Percentiles rank a stretch among this genome's conserved stretches.
phyloP scores from a whole-genome alignment of 2,888 invertebrate species.

The Heliconius hortense region DNA sequence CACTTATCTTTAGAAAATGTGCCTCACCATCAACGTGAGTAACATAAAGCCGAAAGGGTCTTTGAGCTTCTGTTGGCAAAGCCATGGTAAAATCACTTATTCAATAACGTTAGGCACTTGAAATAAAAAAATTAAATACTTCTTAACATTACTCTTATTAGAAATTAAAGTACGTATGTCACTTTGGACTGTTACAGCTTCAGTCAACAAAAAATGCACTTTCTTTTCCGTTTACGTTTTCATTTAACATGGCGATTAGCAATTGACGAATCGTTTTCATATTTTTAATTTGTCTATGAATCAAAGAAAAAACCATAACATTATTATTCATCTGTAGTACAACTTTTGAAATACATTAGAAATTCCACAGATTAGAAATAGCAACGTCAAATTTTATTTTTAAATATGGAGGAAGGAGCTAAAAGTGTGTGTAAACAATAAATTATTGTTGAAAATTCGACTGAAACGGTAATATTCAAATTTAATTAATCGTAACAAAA shows the following conservation, averaged over 20 bases:
- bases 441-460: no score
- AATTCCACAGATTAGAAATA: background rate
- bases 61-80: slow-evolving; percentile 59
- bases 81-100: slow-evolving; percentile 57
- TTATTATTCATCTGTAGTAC: slow-evolving; percentile 3
- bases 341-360: background rate
- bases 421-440: no score
- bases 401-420: no score
- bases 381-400: no score
- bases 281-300: slow-evolving; percentile 30
- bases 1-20: slow-evolving; percentile 87
- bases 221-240: slow-evolving; percentile 75
- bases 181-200: slow-evolving; percentile 53
- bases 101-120: slow-evolving; percentile 35
- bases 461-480: background rate
- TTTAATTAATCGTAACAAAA: no score
- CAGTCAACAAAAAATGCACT: slow-evolving; percentile 56
- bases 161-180: slow-evolving; percentile 46
- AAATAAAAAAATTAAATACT: slow-evolving; percentile 40
- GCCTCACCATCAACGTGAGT: slow-evolving; percentile 87
- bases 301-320: slow-evolving; percentile 4
- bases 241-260: slow-evolving; percentile 75
- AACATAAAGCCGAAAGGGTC: slow-evolving; percentile 77
- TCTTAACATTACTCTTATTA: slow-evolving; percentile 55
- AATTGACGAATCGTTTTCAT: slow-evolving; percentile 41